phyloP scores from a whole-genome alignment of 2,113 vertebrate species.

The Pelecanoides urinatrix region DNA sequence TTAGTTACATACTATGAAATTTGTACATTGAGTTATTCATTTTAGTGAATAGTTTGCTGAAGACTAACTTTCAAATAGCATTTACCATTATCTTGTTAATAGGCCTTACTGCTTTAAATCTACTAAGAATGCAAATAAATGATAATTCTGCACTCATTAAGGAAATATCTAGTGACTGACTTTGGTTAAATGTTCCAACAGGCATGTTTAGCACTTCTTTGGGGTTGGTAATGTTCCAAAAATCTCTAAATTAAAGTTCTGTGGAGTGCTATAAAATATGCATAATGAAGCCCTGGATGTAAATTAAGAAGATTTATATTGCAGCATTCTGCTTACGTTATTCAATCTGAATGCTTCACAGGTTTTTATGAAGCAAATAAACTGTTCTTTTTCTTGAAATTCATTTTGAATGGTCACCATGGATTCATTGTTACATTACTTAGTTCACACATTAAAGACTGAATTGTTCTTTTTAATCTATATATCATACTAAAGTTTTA shows the following conservation, averaged over 20 bases:
- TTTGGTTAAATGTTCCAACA: conserved; percentile 78
- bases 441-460: conserved; percentile 66
- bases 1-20: conserved; percentile 57
- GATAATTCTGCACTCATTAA: conserved; percentile 79
- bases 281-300: conserved; percentile 78
- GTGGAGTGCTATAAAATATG: conserved; percentile 77
- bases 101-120: conserved; percentile 76
- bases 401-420: conserved; percentile 71
- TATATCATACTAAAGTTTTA: conserved; percentile 66
- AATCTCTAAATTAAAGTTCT: conserved; percentile 81
- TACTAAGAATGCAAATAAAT: conserved; percentile 81
- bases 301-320: conserved; percentile 81
- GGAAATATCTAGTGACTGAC: conserved; percentile 73
- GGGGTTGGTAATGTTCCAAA: conserved; percentile 77
- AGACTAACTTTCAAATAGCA: conserved; percentile 67
- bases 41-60: conserved; percentile 66
- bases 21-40: conserved; percentile 56
- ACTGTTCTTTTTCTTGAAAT: conserved; percentile 72
- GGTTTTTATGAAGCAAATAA: conserved; percentile 80
- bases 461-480: conserved; percentile 67
- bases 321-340: conserved; percentile 74
- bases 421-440: conserved; percentile 71
- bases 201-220: conserved; percentile 75
- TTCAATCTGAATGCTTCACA: conserved; percentile 77
- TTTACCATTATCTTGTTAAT: conserved; percentile 79